Conservation (phyloP, 2,888 invertebrate species). For the Lobophora halterata region DNA sequence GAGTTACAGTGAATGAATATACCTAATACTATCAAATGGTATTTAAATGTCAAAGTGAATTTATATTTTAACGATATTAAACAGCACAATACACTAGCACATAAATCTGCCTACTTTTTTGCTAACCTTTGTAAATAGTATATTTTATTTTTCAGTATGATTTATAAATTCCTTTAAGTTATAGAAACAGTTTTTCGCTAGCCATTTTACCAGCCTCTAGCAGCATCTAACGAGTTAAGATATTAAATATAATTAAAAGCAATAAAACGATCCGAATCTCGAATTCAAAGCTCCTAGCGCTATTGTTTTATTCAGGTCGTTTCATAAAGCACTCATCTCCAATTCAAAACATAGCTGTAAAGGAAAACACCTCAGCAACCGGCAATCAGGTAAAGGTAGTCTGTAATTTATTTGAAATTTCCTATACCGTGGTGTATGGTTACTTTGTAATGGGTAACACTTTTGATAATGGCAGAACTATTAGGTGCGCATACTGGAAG, state of each 20-base stretch:
- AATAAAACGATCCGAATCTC: conserved; percentile 17
- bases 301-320: conserved; percentile 15
- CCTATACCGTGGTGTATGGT: conserved; percentile 26
- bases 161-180: too few relatives aligned
- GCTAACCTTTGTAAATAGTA: too few relatives aligned
- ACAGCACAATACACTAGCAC: too few relatives aligned
- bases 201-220: too few relatives aligned
- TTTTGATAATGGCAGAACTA: conserved; percentile 20
- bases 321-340: conserved; percentile 19
- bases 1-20: too few relatives aligned
- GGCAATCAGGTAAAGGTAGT: conserved; percentile 18
- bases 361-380: conserved; percentile 15
- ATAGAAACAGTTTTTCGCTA: too few relatives aligned
- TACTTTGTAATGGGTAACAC: conserved; percentile 30
- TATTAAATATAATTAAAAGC: conserved; percentile 11
- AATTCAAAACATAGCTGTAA: conserved; percentile 13
- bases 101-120: too few relatives aligned
- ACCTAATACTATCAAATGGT: too few relatives aligned
- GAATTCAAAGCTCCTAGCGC: conserved; percentile 7
- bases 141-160: too few relatives aligned
- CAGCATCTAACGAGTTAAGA: too few relatives aligned
- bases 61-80: too few relatives aligned
- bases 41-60: too few relatives aligned
- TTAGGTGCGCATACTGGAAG: conserved; percentile 18
- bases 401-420: conserved; percentile 39